Evolutionary conservation across 1,140 invertebrate genomes (phyloP).

Genomic region (Sycophaga agraensis): DNA sequence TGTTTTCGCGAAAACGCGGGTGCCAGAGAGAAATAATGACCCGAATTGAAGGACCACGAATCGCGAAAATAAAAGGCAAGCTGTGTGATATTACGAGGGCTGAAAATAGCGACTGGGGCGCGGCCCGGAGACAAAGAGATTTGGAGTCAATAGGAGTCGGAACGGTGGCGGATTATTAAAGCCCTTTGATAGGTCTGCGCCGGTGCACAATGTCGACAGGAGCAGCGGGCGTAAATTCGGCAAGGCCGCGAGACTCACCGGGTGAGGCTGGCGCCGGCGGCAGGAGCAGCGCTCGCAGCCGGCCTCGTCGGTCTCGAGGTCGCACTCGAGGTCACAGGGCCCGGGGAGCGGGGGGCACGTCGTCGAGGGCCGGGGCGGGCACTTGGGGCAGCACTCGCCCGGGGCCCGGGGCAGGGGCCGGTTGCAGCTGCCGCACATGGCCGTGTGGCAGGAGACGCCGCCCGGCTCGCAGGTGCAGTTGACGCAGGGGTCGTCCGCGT

Average conservation of each 20-base stretch:
- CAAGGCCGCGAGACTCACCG: neutral
- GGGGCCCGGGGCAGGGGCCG: slow-evolving; percentile 35
- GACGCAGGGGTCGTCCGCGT: slow-evolving; percentile 35
- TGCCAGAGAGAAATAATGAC: no score
- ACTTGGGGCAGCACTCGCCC: slow-evolving; percentile 51
- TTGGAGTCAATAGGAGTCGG: neutral
- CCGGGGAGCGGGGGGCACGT: neutral
- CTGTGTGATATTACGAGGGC: no score
- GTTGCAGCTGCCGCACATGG: slow-evolving; percentile 51
- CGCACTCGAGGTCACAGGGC: slow-evolving; percentile 27
- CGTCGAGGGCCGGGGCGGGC: slow-evolving; percentile 31
- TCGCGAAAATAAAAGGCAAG: no score
- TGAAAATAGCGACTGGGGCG: neutral
- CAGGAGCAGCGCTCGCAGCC: slow-evolving; percentile 50
- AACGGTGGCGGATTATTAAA: neutral
- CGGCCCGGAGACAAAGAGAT: neutral
- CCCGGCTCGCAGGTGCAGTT: slow-evolving; percentile 46
- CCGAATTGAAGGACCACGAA: no score
- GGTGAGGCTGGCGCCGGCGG: slow-evolving; percentile 28
- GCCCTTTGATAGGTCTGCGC: no score
- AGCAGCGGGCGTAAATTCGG: no score
- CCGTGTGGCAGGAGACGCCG: slow-evolving; percentile 40
- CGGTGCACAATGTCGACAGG: no score
- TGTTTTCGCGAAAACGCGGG: no score
- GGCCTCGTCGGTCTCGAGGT: slow-evolving; percentile 46